phyloP scores from a whole-genome alignment of 1,140 invertebrate genomes.

The Macrosteles quadrilineatus region DNA sequence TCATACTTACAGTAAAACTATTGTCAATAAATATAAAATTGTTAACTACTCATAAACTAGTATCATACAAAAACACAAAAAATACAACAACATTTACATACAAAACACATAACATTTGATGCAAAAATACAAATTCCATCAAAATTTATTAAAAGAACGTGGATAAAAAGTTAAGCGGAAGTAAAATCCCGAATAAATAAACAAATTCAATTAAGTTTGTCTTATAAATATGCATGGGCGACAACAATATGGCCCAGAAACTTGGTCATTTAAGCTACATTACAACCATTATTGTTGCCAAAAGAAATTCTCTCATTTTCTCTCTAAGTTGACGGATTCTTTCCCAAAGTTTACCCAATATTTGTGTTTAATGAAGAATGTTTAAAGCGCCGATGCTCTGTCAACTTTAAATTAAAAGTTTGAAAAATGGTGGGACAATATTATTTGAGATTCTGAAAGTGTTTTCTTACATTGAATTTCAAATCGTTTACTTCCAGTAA shows the following conservation, averaged over 20 bases:
- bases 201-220: conserved; percentile 3
- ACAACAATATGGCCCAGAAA: not conserved
- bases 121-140: too few species aligned
- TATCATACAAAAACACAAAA: too few species aligned
- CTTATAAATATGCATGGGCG: conserved; percentile 7
- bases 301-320: not conserved
- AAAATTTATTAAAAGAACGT: too few species aligned
- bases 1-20: too few species aligned
- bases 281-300: not conserved
- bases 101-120: too few species aligned
- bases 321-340: not conserved
- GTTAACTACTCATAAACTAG: too few species aligned
- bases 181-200: not conserved
- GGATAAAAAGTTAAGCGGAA: too few species aligned
- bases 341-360: not conserved
- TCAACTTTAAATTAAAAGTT: conserved; percentile 10
- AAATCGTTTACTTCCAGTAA: too few species aligned
- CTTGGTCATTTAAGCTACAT: not conserved
- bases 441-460: too few species aligned
- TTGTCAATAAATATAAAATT: too few species aligned
- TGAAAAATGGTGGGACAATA: not conserved
- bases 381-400: conserved; percentile 3
- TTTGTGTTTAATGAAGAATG: conserved; percentile 13
- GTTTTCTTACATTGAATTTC: too few species aligned
- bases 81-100: too few species aligned